Percentiles rank a stretch among this genome's conserved stretches.
Evolutionary conservation across 2,888 invertebrate genomes (phyloP).

Genomic region (Macrosoma leucophasiata): DNA sequence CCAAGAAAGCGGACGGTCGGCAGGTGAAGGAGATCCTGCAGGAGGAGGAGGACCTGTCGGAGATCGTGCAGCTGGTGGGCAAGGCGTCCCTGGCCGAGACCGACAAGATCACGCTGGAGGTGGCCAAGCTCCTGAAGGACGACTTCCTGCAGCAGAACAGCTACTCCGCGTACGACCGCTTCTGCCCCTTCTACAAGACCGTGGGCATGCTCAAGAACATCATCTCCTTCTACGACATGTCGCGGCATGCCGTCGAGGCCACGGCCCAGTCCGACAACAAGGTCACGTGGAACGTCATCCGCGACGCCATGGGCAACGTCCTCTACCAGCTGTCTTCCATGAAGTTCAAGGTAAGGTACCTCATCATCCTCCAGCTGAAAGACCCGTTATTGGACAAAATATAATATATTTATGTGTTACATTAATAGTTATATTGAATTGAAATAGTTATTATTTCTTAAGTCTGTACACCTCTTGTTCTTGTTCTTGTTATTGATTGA

Average conservation of each 20-base stretch:
- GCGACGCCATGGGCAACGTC: constrained; percentile 96
- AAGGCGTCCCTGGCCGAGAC: constrained; percentile 99
- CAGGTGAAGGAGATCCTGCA: constrained; percentile 93
- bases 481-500: too few relatives aligned
- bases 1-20: too few relatives aligned
- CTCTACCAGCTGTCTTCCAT: constrained; percentile 98
- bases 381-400: too few relatives aligned
- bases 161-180: constrained; percentile 95
- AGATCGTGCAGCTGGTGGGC: constrained; percentile 99
- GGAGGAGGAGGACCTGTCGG: constrained; percentile 99
- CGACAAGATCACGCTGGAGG: constrained; percentile 99
- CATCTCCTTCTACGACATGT: constrained; percentile 98
- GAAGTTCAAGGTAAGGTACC: constrained; percentile 94
- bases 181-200: constrained; percentile 99
- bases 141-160: constrained; percentile 99
- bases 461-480: too few relatives aligned
- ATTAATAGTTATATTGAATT: too few relatives aligned
- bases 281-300: constrained; percentile 96
- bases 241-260: constrained; percentile 97
- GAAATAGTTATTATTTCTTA: too few relatives aligned
- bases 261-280: constrained; percentile 99
- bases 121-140: constrained; percentile 98
- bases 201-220: constrained; percentile 99
- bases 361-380: too few relatives aligned
- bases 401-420: too few relatives aligned